Conservation (phyloP, 2,888 invertebrate genomes). For the Anaspis maculata region DNA sequence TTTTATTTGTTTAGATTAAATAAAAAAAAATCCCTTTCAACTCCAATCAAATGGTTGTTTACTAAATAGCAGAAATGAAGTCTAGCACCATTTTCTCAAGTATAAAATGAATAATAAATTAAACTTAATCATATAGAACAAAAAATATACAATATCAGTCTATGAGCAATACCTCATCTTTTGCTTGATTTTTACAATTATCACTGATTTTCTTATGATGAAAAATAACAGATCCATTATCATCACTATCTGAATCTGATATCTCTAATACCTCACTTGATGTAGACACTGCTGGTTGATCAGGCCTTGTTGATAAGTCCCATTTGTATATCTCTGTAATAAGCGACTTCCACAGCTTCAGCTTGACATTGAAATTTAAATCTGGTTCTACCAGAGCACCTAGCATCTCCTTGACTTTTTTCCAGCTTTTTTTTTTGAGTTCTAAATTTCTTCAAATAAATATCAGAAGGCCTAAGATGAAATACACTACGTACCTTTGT, state of each 20-base stretch:
- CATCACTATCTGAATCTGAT: conserved; percentile 10
- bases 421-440: conserved; percentile 2
- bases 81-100: no score
- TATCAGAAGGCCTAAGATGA: not conserved
- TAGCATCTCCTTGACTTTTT: conserved; percentile 12
- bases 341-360: conserved; percentile 17
- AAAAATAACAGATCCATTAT: not conserved
- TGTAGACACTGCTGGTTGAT: not conserved
- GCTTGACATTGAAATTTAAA: conserved; percentile 16
- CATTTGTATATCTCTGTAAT: conserved; percentile 14
- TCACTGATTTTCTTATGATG: not conserved
- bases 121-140: no score
- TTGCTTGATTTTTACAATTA: not conserved
- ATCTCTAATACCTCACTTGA: conserved; percentile 8
- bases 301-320: not conserved
- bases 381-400: conserved; percentile 11
- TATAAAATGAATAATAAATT: no score
- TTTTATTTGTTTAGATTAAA: no score
- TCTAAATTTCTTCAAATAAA: conserved; percentile 12
- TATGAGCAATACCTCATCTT: conserved; percentile 1
- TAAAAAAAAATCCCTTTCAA: no score
- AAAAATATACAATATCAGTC: no score
- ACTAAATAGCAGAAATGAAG: no score
- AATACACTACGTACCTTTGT: conserved; percentile 14
- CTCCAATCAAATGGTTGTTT: no score